Evolutionary conservation across 2,888 invertebrate species (phyloP), one percentile per base, ranked within the genome.

Genomic region (Tupiocoris notatus): DNA sequence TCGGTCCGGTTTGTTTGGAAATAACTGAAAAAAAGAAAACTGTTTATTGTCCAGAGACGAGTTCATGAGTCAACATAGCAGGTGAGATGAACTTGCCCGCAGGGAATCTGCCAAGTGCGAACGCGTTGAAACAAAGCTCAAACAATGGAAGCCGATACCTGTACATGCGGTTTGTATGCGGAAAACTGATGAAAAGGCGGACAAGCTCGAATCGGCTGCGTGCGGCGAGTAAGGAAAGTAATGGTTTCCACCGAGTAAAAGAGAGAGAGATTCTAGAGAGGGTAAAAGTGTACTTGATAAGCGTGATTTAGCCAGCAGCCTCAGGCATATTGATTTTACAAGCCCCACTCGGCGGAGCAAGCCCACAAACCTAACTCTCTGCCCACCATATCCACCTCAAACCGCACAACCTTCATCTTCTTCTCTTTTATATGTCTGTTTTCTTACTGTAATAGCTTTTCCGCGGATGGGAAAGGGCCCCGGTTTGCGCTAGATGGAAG

Each of bases 231-330:
- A 20, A 59, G 20, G 20, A 16, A 17, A 59, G 20, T 59, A 18
- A 16, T 59, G 61, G 17, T 18, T 17, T 16, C 6, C 6, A 59
- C 6, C 61, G 20, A 59, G 61, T 17, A 12, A 39, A 12, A 39
- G 39, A 39, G 39, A 39, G 39, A 39, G 39, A 39, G 39, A 39
- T 39, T 39, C 12, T 3, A 3, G 39, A 39, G 12, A 39, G 66
- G 76, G 68, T 73, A 71, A 77, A 77, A 86, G 86, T 86, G 85
- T 85, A 86, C 85, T 86, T 86, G 86, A 87, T 87, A 87, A 86
- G 86, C 89, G 89, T 89, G 90, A 89, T 90, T 90, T 90, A 89
- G 89, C 77, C 73, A 68, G 76, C 89, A 89, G 89, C 89, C 89
- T 89, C 88, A 88, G 86, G 89, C 89, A 89, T 82, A 81, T 81